These are phyloP conservation scores for Eupithecia centaureata DNA, from an alignment of 2,888 invertebrate species.

Conservation along the genomic window DNA sequence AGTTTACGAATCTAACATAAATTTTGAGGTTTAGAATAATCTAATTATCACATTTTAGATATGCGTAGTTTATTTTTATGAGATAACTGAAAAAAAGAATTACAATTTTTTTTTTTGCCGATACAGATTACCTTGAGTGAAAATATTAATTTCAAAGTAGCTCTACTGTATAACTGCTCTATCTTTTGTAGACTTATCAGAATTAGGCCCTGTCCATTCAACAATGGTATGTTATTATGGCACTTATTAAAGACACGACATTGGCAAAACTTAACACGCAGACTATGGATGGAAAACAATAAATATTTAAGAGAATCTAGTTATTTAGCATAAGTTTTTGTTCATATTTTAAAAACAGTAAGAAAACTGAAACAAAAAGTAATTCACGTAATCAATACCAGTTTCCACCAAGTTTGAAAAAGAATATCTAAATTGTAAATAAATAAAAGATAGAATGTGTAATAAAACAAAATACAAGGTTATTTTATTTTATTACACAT, in stretches of 20 bases:
- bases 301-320: neutral
- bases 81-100: neutral
- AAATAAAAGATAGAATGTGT: too few relatives aligned
- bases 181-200: neutral
- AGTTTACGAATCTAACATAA: too few relatives aligned
- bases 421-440: too few relatives aligned
- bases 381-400: neutral
- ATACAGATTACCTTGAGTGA: too few relatives aligned
- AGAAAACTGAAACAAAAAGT: neutral
- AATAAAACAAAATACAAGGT: too few relatives aligned
- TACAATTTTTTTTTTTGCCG: too few relatives aligned
- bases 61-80: neutral
- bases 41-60: too few relatives aligned
- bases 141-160: neutral
- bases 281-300: neutral
- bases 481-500: too few relatives aligned
- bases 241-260: slow-evolving; percentile 22
- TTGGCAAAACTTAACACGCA: neutral
- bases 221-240: slow-evolving; percentile 22
- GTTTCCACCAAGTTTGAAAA: neutral
- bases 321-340: neutral
- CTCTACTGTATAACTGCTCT: neutral
- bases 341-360: neutral
- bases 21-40: too few relatives aligned
- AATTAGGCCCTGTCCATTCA: neutral